Base-by-base conservation (phyloP, 2,797 vertebrate species). In the Typhlichthys eigenmanni region DNA sequence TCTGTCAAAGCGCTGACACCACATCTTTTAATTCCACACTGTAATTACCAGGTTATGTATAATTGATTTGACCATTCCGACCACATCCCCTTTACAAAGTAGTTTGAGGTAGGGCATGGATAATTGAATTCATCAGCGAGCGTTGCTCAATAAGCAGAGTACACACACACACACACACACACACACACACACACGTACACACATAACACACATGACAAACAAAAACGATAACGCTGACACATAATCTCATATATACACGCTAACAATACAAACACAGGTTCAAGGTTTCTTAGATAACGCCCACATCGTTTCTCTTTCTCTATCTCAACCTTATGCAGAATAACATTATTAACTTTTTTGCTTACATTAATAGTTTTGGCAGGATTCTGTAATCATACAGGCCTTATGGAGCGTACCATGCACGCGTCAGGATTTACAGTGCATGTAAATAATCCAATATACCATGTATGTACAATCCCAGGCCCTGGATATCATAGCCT, bases 1-100 rank as follows among this genome's bases (percentile, higher is more conserved):
- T 65, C 60, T 59, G 60, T 68, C 51, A 76, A 52, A 79, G 77
- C 62, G 91, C 91, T 93, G 91, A 93, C 88, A 81, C 79, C 49
- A 89, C 80, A 82, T 72, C 78, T 91, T 88, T 91, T 91, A 91
- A 92, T 92, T 92, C 87, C 75, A 82, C 55, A 53, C 75, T 86
- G 88, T 92, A 90, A 91, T 91, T 93, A 92, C 87, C 83, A 87
- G 85, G 78, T 76, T 76, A 90, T 93, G 79, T 89, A 93, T 93
- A 87, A 92, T 93, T 89, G 82, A 92, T 93, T 78, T 80, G 75
- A 79, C 69, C 54, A 12, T 71, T 83, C 66, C n/a, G 54, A 74
- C 84, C 79, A 47, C 80, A 85, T 85, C 84, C 82, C 82, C 64
- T 90, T 90, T 89, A 90, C 85, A 89, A 86, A 89, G 84, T 79